Evolutionary conservation across 2,113 vertebrate species (phyloP).

Genomic region (Grammomys dolichurus): DNA sequence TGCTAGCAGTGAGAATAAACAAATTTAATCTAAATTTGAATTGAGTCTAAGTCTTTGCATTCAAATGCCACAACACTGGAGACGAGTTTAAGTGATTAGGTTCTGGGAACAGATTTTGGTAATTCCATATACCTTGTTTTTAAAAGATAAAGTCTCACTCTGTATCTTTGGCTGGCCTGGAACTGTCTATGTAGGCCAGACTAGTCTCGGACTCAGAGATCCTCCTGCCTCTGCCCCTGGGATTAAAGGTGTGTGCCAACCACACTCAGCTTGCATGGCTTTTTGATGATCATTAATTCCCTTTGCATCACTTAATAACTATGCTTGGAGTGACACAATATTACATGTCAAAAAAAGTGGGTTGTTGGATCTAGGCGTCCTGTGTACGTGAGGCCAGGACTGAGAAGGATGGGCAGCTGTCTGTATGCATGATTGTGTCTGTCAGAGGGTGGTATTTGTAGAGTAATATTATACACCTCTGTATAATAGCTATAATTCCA

Average conservation of each 20-base stretch:
- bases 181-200: background rate
- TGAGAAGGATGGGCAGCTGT: background rate
- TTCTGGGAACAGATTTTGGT: background rate
- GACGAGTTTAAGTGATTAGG: no score
- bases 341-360: slow-evolving; percentile 33
- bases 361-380: background rate
- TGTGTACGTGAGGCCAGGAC: background rate
- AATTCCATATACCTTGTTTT: background rate
- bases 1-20: background rate
- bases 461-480: background rate
- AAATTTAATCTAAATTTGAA: background rate
- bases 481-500: background rate
- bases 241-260: background rate
- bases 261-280: background rate
- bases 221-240: background rate
- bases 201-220: background rate
- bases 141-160: background rate
- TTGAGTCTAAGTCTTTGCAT: background rate
- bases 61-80: background rate
- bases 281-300: slow-evolving; percentile 4
- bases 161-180: no score
- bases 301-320: slow-evolving; percentile 2
- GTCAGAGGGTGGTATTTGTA: background rate
- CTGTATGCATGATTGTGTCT: background rate
- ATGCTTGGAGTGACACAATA: background rate